These are phyloP conservation scores for Cyclargus thomasi DNA, from an alignment of 1,140 invertebrate genomes.

Conservation along the genomic window DNA sequence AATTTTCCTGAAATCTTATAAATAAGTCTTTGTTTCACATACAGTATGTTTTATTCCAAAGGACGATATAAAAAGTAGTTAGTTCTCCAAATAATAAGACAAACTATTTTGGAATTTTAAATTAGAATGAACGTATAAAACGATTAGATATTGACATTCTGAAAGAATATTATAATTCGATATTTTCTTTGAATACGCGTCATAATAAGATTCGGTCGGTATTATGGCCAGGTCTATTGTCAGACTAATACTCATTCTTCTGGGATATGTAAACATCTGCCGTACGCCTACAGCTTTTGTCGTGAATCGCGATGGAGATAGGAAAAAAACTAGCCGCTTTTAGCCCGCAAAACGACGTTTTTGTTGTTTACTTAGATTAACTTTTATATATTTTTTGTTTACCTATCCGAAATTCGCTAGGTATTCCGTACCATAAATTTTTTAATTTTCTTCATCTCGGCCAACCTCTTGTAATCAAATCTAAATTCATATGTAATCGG, in stretches of 20 bases:
- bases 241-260: constrained; percentile 46
- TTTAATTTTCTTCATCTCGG: too few relatives aligned
- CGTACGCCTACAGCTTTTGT: constrained; percentile 37
- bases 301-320: constrained; percentile 17
- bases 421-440: too few relatives aligned
- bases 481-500: too few relatives aligned
- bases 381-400: background rate
- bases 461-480: too few relatives aligned
- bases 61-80: too few relatives aligned
- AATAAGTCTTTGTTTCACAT: background rate
- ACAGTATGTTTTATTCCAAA: too few relatives aligned
- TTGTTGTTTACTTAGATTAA: background rate
- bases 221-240: constrained; percentile 55
- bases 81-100: too few relatives aligned
- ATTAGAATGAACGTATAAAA: constrained; percentile 3
- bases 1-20: background rate
- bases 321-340: background rate
- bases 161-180: constrained; percentile 20
- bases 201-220: constrained; percentile 62
- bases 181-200: constrained; percentile 33
- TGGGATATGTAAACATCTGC: constrained; percentile 57
- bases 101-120: background rate
- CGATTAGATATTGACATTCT: background rate
- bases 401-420: too few relatives aligned
- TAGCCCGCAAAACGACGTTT: background rate